These are phyloP conservation scores for Carcharodon carcharias DNA, from an alignment of 2,797 vertebrate species.

Conservation along the genomic window DNA sequence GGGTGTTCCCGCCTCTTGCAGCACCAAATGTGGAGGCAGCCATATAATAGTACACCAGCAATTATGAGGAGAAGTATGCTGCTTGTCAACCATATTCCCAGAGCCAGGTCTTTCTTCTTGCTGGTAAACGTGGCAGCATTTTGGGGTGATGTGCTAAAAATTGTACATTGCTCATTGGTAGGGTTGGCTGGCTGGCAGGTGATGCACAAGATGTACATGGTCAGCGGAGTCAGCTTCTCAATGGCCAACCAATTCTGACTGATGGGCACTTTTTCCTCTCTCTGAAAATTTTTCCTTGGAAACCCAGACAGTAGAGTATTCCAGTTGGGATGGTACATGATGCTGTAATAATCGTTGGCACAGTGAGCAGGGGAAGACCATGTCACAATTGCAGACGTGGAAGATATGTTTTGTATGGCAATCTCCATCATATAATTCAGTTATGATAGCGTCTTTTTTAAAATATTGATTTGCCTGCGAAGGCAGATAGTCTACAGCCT, in stretches of 20 bases:
- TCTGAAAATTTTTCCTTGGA: slow-evolving; percentile 70
- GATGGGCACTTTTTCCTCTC: slow-evolving; percentile 72
- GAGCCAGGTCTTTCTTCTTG: slow-evolving; percentile 66
- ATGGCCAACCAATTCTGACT: slow-evolving; percentile 67
- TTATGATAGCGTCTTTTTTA: background rate
- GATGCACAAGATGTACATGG: slow-evolving; percentile 75
- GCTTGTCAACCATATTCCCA: slow-evolving; percentile 78
- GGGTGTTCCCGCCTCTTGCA: slow-evolving; percentile 45
- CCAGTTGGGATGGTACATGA: slow-evolving; percentile 84
- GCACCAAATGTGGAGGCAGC: slow-evolving; percentile 68
- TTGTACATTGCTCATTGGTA: slow-evolving; percentile 70
- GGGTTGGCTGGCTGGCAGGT: slow-evolving; percentile 77
- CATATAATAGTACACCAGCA: slow-evolving; percentile 64
- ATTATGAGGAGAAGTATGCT: slow-evolving; percentile 71
- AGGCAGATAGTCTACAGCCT: background rate
- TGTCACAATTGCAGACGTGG: slow-evolving; percentile 66
- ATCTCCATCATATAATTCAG: slow-evolving; percentile 58
- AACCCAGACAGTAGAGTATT: slow-evolving; percentile 70
- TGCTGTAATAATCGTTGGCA: slow-evolving; percentile 75
- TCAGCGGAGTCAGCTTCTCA: slow-evolving; percentile 71
- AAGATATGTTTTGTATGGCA: slow-evolving; percentile 68
- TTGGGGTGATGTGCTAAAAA: slow-evolving; percentile 67
- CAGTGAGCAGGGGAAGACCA: slow-evolving; percentile 68
- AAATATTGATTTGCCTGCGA: background rate
- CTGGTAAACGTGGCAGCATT: slow-evolving; percentile 49